Conservation (phyloP, 2,113 vertebrate species). For the Dasyornis broadbenti region DNA sequence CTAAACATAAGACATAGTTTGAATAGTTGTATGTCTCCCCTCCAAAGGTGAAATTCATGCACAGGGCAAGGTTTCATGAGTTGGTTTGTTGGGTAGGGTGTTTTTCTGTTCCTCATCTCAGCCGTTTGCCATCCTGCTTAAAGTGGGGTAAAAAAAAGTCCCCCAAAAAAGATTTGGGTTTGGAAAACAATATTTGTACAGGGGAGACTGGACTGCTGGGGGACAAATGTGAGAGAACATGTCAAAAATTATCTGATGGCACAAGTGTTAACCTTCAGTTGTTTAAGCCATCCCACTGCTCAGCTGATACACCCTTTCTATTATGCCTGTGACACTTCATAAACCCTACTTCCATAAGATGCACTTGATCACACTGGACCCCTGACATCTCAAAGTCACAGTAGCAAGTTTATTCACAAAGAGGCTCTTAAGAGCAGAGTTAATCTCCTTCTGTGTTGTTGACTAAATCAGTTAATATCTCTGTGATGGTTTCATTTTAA, state of each 20-base stretch:
- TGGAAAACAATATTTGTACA: neutral
- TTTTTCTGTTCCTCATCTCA: neutral
- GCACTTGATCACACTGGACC: neutral
- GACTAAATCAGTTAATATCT: neutral
- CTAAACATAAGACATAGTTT: neutral
- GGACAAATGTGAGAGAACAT: neutral
- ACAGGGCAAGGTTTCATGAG: neutral
- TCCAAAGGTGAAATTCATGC: neutral
- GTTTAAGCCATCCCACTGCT: neutral
- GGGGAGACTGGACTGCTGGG: too few relatives aligned
- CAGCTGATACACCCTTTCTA: neutral
- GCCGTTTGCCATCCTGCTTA: neutral
- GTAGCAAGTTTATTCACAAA: neutral
- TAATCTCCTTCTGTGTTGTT: neutral
- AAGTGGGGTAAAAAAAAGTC: accelerated
- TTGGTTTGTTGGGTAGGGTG: neutral
- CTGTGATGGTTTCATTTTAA: neutral
- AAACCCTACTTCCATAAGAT: neutral
- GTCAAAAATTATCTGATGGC: neutral
- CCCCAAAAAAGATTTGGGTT: neutral
- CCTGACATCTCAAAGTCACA: neutral
- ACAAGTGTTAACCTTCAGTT: neutral
- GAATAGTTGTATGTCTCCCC: neutral
- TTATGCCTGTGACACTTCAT: neutral
- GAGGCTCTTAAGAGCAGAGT: neutral